Evolutionary conservation across 2,113 vertebrate genomes (phyloP), one percentile per base, ranked within the genome.

Genomic region (Speoplatyrhinus poulsoni): DNA sequence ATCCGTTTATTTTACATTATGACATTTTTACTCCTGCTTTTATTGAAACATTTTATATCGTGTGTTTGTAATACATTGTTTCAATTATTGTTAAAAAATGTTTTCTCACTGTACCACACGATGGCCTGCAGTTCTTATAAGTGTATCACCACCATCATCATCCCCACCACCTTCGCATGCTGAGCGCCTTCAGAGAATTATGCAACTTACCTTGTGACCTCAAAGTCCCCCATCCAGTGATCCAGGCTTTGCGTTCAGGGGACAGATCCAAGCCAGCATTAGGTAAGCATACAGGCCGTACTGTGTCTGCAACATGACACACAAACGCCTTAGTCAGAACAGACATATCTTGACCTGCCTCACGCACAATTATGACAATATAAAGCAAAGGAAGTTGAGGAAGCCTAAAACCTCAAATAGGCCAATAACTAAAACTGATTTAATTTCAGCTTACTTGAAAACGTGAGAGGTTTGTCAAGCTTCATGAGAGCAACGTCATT

Each of bases 401-500:
- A 26, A 26, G 26, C 26, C 26, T 26, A 26, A 26, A 26, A 26
- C 26, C 26, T 26, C 26, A 26, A 26, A 26, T 26, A 26, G 26
- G 26, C 26, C 26, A 26, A 26, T 26, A 26, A 26, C 26, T 26
- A 26, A 26, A 26, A 26, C 26, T 2, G 26, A 26, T 26, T 26
- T 26, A 26, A 26, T 3, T 26, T 26, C 1, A 2, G 12, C 81
- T 86, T 72, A 92, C 92, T 0, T 48, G 58, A 69, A 65, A 90
- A 82, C 2, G 3, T 62, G 11, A 93, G 74, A 3, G 88, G 79
- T 9, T 0, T 10, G 0, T 0, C 0, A 1, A 93, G 89, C 75
- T 86, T 92, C 63, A 93, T 78, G 7, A 93, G 79, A n/a, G 91
- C 90, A 0, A 93, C 65, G 60, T 93, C 92, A 19, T 91, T 75